Evolutionary conservation across 2,888 invertebrate species (phyloP).

Genomic region (Tetropium fuscum): DNA sequence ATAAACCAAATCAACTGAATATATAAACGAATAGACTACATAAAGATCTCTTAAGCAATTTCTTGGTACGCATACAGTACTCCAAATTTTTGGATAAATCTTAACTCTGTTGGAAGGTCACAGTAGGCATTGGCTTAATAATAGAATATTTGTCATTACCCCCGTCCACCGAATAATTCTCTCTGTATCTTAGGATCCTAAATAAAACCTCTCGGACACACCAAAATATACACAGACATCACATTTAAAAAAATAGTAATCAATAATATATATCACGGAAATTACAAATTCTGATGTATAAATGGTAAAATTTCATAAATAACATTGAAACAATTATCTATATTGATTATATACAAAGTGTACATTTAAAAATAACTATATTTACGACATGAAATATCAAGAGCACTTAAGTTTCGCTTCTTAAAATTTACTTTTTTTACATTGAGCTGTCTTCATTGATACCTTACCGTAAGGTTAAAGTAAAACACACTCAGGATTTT

Average conservation of each 20-base stretch:
- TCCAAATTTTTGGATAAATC: neutral
- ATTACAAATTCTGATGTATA: constrained; percentile 40
- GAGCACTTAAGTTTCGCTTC: constrained; percentile 67
- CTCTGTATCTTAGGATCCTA: constrained; percentile 2
- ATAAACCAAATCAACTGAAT: constrained; percentile 27
- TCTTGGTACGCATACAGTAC: constrained; percentile 33
- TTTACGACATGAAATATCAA: constrained; percentile 66
- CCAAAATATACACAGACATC: constrained; percentile 21
- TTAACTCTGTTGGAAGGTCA: neutral
- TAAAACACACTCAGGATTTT: constrained; percentile 59
- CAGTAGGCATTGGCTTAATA: neutral
- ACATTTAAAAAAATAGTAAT: constrained; percentile 29
- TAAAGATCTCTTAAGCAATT: constrained; percentile 36
- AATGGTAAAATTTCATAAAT: constrained; percentile 43
- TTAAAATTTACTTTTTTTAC: constrained; percentile 61
- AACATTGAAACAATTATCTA: constrained; percentile 64
- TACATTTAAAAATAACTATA: constrained; percentile 67
- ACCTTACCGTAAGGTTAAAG: constrained; percentile 46
- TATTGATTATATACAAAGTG: constrained; percentile 66
- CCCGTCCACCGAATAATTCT: too few relatives aligned
- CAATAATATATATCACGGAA: constrained; percentile 42
- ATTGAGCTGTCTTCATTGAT: constrained; percentile 64
- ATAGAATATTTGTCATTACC: constrained; percentile 5
- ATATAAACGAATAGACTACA: constrained; percentile 30
- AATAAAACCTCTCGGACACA: constrained; percentile 11